These are phyloP conservation scores for Colletes gigas DNA, from an alignment of 1,140 invertebrate genomes.

Conservation along the genomic window DNA sequence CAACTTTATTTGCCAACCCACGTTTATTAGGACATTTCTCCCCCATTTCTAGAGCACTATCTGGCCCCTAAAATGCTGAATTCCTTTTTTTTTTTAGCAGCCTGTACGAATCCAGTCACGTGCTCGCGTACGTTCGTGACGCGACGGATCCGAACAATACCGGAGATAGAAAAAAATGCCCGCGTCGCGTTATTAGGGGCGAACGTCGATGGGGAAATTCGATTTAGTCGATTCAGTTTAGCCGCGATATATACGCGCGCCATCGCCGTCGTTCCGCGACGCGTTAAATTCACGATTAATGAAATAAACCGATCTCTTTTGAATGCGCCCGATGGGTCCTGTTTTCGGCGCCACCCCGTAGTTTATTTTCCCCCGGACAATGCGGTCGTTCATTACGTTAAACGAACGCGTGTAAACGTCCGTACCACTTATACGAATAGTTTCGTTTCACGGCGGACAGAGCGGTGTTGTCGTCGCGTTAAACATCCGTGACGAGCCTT, in stretches of 20 bases:
- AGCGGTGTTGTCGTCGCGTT: conserved; percentile 35
- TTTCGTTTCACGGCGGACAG: conserved; percentile 39
- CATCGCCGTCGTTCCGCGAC: neutral
- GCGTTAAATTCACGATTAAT: conserved; percentile 53
- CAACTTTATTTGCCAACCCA: no score
- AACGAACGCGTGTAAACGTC: conserved; percentile 51
- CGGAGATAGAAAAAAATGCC: neutral
- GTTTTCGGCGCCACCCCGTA: conserved; percentile 5
- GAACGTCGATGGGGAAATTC: conserved; percentile 22
- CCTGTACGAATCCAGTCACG: conserved; percentile 16
- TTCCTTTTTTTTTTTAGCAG: no score
- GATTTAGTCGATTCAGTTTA: conserved; percentile 36
- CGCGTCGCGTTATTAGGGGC: conserved; percentile 27
- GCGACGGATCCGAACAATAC: neutral
- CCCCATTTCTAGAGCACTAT: no score
- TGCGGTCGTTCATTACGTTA: conserved; percentile 57
- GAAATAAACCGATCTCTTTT: conserved; percentile 54
- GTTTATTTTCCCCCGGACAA: conserved; percentile 47
- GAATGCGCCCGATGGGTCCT: conserved; percentile 1
- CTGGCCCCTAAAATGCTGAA: no score
- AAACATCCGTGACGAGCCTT: conserved; percentile 25
- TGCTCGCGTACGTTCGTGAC: neutral
- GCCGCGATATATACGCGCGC: neutral
- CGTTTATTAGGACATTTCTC: no score
- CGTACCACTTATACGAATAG: conserved; percentile 35